Evolutionary conservation across 2,797 vertebrate species (phyloP).

Genomic region (Hybognathus amarus): DNA sequence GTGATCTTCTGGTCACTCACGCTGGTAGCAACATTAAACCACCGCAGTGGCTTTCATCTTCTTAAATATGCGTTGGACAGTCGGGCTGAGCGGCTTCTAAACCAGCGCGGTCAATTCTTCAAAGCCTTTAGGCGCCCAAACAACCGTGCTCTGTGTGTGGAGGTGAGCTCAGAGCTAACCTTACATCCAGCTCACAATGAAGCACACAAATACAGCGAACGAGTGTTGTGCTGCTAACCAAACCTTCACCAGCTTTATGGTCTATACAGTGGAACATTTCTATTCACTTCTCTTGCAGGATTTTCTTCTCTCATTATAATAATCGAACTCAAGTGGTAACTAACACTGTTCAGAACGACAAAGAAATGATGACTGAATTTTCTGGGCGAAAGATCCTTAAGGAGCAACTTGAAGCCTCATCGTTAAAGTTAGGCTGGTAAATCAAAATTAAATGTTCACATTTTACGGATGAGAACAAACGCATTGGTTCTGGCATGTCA

Average conservation of each 20-base stretch:
- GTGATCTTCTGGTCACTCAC: slow-evolving; percentile 38
- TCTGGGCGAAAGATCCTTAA: neutral
- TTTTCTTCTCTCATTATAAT: neutral
- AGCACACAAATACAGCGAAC: neutral
- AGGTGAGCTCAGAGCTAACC: neutral
- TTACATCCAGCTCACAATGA: neutral
- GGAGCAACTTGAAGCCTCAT: neutral
- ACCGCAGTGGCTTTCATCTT: slow-evolving; percentile 36
- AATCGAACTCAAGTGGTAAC: neutral
- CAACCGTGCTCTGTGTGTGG: too few relatives aligned
- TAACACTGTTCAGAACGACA: neutral
- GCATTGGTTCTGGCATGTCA: neutral
- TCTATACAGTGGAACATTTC: neutral
- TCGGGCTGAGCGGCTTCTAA: neutral
- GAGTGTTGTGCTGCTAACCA: neutral
- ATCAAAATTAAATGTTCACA: too few relatives aligned
- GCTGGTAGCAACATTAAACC: slow-evolving; percentile 32
- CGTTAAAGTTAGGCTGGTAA: too few relatives aligned
- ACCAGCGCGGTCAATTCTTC: neutral
- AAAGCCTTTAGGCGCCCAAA: neutral
- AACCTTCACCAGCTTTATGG: neutral
- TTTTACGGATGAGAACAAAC: too few relatives aligned
- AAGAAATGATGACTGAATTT: neutral
- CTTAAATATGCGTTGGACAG: slow-evolving; percentile 10
- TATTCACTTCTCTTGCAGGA: too few relatives aligned